These are phyloP conservation scores for Cataglyphis rosenhaueri DNA, from an alignment of 2,888 invertebrate genomes.

Conservation along the genomic window DNA sequence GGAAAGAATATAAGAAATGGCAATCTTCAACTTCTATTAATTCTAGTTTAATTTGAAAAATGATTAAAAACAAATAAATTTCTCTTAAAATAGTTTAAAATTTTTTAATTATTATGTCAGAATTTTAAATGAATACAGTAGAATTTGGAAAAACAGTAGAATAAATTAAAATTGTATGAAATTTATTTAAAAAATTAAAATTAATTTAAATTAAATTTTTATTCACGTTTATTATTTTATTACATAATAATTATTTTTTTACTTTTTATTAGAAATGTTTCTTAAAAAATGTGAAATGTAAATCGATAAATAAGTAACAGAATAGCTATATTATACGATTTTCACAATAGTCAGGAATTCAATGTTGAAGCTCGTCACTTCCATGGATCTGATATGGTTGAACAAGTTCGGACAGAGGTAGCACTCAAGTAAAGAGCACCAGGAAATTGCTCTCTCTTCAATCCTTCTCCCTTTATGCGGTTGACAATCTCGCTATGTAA, in stretches of 20 bases:
- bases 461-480: conserved; percentile 10
- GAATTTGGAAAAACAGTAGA: neutral
- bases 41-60: neutral
- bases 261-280: neutral
- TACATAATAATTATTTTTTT: neutral
- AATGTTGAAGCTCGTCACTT: conserved; percentile 31
- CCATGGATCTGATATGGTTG: conserved; percentile 20
- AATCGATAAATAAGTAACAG: neutral
- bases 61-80: neutral
- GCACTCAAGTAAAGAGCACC: conserved; percentile 37
- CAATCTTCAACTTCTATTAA: neutral
- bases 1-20: neutral
- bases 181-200: no score
- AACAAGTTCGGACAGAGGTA: conserved; percentile 41
- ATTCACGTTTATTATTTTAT: neutral
- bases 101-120: neutral
- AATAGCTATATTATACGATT: conserved; percentile 8
- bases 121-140: neutral
- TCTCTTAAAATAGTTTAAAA: neutral
- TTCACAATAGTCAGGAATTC: conserved; percentile 20
- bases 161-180: neutral
- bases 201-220: no score
- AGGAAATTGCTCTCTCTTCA: conserved; percentile 45
- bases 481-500: conserved; percentile 39
- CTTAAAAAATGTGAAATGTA: neutral